Percentiles rank a stretch among this genome's conserved stretches.
phyloP scores from a whole-genome alignment of 2,113 vertebrate species.

The Dasyurus viverrinus region DNA sequence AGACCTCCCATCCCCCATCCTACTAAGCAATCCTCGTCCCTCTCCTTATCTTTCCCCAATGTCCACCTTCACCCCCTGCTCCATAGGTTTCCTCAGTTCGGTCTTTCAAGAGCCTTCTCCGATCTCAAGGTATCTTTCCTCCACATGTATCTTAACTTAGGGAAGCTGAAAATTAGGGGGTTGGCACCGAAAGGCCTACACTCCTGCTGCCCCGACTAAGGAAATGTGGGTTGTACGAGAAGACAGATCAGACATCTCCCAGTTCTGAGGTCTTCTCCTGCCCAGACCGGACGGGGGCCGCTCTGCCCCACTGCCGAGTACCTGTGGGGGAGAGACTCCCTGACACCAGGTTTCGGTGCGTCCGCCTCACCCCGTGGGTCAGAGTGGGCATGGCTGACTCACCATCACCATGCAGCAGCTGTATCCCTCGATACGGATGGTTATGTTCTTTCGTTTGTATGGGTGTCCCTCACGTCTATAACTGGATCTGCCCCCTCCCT shows the following conservation, averaged over 20 bases:
- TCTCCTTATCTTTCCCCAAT: constrained; percentile 16
- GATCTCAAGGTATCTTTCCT: constrained; percentile 9
- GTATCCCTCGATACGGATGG: neutral
- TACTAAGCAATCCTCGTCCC: neutral
- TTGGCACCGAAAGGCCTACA: neutral
- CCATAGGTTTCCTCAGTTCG: neutral
- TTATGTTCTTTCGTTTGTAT: neutral
- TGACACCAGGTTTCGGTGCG: constrained; percentile 14
- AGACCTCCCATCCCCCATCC: neutral
- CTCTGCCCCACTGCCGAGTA: neutral
- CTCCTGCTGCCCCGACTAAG: neutral
- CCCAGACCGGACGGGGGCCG: neutral
- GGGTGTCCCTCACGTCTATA: neutral
- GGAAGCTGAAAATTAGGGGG: neutral
- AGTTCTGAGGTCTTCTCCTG: neutral
- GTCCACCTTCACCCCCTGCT: neutral
- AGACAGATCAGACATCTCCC: neutral
- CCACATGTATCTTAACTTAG: neutral
- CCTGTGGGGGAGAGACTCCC: neutral
- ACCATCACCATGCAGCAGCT: neutral
- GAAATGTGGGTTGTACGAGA: neutral
- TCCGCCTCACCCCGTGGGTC: constrained; percentile 19
- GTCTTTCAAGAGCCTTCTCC: constrained; percentile 53
- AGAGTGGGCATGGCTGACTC: neutral
- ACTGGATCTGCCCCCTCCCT: neutral